These are phyloP conservation scores for Drosophila nasuta DNA, from an alignment of 1,140 invertebrate species.

Conservation along the genomic window DNA sequence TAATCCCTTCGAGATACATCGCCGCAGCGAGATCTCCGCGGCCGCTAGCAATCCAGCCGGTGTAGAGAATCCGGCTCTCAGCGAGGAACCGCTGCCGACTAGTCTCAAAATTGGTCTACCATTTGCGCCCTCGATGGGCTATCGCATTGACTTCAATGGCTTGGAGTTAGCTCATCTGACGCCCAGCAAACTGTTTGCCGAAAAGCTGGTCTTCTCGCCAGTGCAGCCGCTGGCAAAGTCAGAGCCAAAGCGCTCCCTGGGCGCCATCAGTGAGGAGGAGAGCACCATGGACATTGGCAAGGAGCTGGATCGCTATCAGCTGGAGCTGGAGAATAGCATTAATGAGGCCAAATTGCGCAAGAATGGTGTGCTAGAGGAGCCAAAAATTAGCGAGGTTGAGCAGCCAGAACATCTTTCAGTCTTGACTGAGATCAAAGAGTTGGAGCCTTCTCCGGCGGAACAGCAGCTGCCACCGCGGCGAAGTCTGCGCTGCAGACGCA, in stretches of 20 bases:
- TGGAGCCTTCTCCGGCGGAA: constrained; percentile 5
- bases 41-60: constrained; percentile 51
- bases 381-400: constrained; percentile 14
- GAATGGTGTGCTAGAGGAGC: constrained; percentile 47
- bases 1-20: constrained; percentile 82
- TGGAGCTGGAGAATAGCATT: constrained; percentile 84
- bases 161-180: constrained; percentile 64
- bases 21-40: constrained; percentile 52
- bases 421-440: constrained; percentile 59
- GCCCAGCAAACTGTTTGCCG: constrained; percentile 75
- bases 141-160: constrained; percentile 80
- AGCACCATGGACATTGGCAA: constrained; percentile 80
- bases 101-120: constrained; percentile 73
- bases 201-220: constrained; percentile 79
- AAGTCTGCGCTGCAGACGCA: constrained; percentile 11
- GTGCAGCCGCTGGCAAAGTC: constrained; percentile 24
- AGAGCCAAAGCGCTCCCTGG: constrained; percentile 63
- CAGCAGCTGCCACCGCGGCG: background rate
- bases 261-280: constrained; percentile 82
- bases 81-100: constrained; percentile 49
- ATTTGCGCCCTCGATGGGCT: constrained; percentile 76
- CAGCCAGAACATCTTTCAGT: constrained; percentile 32
- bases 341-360: constrained; percentile 82
- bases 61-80: constrained; percentile 66
- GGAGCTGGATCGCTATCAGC: constrained; percentile 82